Percentiles rank a stretch among this genome's conserved stretches.
phyloP scores from a whole-genome alignment of 2,888 invertebrate genomes.

The Acleris literana region DNA sequence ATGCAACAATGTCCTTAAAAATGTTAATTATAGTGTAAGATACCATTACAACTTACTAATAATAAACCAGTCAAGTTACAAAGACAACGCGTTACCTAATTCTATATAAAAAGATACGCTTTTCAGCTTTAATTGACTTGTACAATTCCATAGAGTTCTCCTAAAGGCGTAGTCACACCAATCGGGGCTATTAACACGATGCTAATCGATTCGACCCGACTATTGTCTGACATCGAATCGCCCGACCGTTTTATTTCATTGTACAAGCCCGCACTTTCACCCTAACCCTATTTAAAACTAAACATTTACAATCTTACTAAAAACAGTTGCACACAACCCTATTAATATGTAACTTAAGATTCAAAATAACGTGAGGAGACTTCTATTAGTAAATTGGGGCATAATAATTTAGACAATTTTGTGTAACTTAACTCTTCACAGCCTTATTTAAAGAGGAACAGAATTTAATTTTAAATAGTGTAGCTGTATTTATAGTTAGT shows the following conservation, averaged over 20 bases:
- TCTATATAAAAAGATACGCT: constrained; percentile 7
- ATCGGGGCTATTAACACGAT: constrained; percentile 68
- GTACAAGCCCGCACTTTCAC: constrained; percentile 69
- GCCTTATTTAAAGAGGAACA: constrained; percentile 6
- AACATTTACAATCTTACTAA: constrained; percentile 40
- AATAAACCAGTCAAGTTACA: too few relatives aligned
- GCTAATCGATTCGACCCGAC: constrained; percentile 79
- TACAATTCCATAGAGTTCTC: constrained; percentile 3
- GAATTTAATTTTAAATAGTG: background rate
- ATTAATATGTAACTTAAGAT: background rate
- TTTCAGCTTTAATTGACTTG: constrained; percentile 12
- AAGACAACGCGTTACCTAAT: background rate
- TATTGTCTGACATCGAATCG: constrained; percentile 66
- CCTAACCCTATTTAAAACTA: constrained; percentile 52
- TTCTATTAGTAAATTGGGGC: background rate
- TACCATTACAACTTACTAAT: too few relatives aligned
- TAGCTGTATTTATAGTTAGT: background rate
- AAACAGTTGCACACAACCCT: background rate
- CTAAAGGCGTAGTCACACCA: constrained; percentile 41
- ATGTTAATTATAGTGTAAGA: too few relatives aligned
- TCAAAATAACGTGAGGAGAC: background rate
- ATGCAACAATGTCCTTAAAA: too few relatives aligned
- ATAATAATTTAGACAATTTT: constrained; percentile 9
- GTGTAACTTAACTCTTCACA: background rate
- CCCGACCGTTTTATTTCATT: constrained; percentile 80